Evolutionary conservation across 2,797 vertebrate species (phyloP), one percentile per base, ranked within the genome.

Genomic region (Clarias laeviceps): DNA sequence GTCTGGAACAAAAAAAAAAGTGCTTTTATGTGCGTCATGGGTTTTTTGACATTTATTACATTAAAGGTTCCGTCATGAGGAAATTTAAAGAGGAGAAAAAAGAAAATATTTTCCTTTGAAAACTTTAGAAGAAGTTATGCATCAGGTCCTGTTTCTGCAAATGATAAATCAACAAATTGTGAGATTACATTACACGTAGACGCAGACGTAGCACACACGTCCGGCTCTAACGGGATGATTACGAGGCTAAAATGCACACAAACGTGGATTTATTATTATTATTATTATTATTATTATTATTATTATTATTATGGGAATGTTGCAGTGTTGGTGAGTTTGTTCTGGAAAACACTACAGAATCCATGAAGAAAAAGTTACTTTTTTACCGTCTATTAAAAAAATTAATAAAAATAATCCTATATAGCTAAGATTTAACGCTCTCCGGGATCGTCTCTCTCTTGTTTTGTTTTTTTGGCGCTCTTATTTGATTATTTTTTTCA

Each of bases 1-100:
- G 32, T 73, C 79, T 32, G 78, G 66, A 24, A 54, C 69, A 72
- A n/a, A 84, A 8, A 82, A 0, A 8, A n/a, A 54, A 77, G 37
- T 0, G 45, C 32, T 34, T 84, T 82, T 62, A 59, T 84, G 64
- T 14, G 18, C 12, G n/a, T 45, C 57, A 61, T 45, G 18, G 34
- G 4, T 45, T 17, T 8, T 34, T 50, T 70, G 70, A 78, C 27
- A 66, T 81, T 73, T 78, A 78, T 83, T 85, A 59, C 69, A 61
- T 37, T 78, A 37, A 61, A 59, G 11, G 61, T 80, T 80, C 81
- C 56, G 27, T 85, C 76, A 83, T 76, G 20, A 73, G 7, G 22
- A 82, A 64, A 69, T 37, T 11, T 56, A 76, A 56, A 29, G 15
- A 2, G 12, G 24, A 5, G 9, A 70, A 4, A n/a, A 22, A 54